Percentiles rank a stretch among this genome's conserved stretches.
phyloP scores from a whole-genome alignment of 2,113 vertebrate species.

The Tenebrosternarchus preto region DNA sequence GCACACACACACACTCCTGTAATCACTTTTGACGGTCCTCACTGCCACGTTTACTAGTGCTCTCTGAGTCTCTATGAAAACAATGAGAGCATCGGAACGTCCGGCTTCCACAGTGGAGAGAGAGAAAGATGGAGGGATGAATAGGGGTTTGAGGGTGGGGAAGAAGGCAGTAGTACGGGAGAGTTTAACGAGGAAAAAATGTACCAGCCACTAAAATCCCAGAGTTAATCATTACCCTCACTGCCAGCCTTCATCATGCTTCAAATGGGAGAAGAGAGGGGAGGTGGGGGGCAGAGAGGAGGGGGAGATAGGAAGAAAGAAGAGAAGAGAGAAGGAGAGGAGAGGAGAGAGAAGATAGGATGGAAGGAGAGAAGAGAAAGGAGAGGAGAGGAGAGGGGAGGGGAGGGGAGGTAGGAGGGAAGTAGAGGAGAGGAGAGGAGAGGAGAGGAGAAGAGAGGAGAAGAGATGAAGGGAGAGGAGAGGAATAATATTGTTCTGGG shows the following conservation, averaged over 20 bases:
- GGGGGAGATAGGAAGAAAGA: no score
- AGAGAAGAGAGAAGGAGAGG: not conserved
- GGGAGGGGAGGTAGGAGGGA: not conserved
- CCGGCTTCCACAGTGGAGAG: slow-evolving; percentile 35
- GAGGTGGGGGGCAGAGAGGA: not conserved
- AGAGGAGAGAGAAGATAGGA: not conserved
- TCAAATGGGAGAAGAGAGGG: not conserved
- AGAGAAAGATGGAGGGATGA: slow-evolving; percentile 26
- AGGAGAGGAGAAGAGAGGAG: not conserved
- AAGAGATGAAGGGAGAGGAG: not conserved
- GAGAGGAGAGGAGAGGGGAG: not conserved
- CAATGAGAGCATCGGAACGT: slow-evolving; percentile 35
- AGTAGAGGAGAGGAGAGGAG: not conserved
- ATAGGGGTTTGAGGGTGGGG: slow-evolving; percentile 1
- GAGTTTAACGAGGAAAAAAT: slow-evolving; percentile 31
- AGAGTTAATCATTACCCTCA: slow-evolving; percentile 6
- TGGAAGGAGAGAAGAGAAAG: no score
- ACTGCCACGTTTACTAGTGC: slow-evolving; percentile 46
- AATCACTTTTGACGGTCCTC: slow-evolving; percentile 44
- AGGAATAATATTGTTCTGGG: not conserved
- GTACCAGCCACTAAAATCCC: not conserved
- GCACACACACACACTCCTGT: slow-evolving; percentile 26
- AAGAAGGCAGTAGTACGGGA: slow-evolving; percentile 2
- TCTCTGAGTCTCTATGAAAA: slow-evolving; percentile 50
- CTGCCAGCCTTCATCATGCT: no score